A percentile compares a stretch with the other conserved stretches of the same genome.
Evolutionary conservation across 1,140 invertebrate species (phyloP).

Genomic region (Drosophila ohnishii): DNA sequence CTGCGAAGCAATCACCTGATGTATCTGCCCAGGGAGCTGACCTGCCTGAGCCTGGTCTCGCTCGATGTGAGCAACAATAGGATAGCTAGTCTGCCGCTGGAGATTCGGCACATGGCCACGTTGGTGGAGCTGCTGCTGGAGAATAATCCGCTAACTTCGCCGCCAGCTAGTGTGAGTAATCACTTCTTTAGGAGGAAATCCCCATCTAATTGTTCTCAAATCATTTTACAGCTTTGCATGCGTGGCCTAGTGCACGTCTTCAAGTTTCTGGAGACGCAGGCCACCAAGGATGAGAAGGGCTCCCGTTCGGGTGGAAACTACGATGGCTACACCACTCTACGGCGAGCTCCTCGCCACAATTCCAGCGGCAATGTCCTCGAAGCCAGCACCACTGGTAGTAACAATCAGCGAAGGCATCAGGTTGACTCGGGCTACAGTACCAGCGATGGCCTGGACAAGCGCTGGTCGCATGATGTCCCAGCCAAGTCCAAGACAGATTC

Average conservation of each 20-base stretch:
- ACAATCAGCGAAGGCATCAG: slow-evolving; percentile 85
- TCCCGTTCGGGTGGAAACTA: slow-evolving; percentile 79
- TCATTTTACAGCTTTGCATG: slow-evolving; percentile 90
- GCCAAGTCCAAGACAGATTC: slow-evolving; percentile 69
- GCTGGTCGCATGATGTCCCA: slow-evolving; percentile 92
- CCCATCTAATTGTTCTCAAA: neutral
- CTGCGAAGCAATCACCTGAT: slow-evolving; percentile 93
- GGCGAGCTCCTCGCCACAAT: slow-evolving; percentile 82
- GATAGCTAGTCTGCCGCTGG: slow-evolving; percentile 92
- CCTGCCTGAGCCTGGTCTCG: slow-evolving; percentile 91
- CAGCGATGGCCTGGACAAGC: slow-evolving; percentile 90
- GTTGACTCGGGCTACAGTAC: slow-evolving; percentile 95
- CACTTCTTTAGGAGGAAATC: neutral
- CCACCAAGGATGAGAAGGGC: slow-evolving; percentile 87
- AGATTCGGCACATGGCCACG: slow-evolving; percentile 92
- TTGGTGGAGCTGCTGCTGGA: slow-evolving; percentile 91
- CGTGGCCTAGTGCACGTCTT: slow-evolving; percentile 96
- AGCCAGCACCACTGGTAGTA: slow-evolving; percentile 62
- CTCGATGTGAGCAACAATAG: slow-evolving; percentile 95
- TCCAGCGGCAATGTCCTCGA: slow-evolving; percentile 84
- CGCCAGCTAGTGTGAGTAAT: slow-evolving; percentile 93
- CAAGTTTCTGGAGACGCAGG: slow-evolving; percentile 95
- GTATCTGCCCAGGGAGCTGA: slow-evolving; percentile 95
- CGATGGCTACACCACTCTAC: slow-evolving; percentile 78
- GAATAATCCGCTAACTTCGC: slow-evolving; percentile 94